These are phyloP conservation scores for Falco biarmicus DNA, from an alignment of 2,797 vertebrate species.

Conservation along the genomic window DNA sequence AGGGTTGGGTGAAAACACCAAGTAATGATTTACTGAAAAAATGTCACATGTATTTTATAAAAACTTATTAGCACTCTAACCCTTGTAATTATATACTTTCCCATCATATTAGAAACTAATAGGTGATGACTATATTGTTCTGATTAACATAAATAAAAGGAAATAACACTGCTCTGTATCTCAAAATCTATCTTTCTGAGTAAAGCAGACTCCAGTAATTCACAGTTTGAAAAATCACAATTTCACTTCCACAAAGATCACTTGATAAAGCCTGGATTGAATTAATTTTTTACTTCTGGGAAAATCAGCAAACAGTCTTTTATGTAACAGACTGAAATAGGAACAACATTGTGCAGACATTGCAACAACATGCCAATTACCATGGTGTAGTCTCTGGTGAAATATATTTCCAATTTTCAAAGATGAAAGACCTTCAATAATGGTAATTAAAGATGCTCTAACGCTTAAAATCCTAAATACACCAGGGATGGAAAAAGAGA, in stretches of 20 bases:
- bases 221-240: neutral
- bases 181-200: neutral
- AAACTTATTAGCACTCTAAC: neutral
- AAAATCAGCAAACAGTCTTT: neutral
- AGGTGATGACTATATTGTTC: neutral
- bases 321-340: neutral
- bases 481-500: neutral
- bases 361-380: slow-evolving; percentile 11
- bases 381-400: neutral
- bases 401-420: neutral
- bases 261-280: neutral
- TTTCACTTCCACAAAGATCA: neutral
- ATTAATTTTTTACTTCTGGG: neutral
- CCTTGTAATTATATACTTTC: neutral
- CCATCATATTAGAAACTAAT: neutral
- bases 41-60: neutral
- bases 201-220: neutral
- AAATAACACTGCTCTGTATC: neutral
- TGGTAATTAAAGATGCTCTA: slow-evolving; percentile 14
- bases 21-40: neutral
- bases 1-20: neutral
- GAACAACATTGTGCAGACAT: neutral
- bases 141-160: neutral
- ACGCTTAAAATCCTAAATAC: neutral
- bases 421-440: slow-evolving; percentile 37